Evolutionary conservation across 1,140 invertebrate species (phyloP), one percentile per base, ranked within the genome.

Genomic region (Phortica variegata): DNA sequence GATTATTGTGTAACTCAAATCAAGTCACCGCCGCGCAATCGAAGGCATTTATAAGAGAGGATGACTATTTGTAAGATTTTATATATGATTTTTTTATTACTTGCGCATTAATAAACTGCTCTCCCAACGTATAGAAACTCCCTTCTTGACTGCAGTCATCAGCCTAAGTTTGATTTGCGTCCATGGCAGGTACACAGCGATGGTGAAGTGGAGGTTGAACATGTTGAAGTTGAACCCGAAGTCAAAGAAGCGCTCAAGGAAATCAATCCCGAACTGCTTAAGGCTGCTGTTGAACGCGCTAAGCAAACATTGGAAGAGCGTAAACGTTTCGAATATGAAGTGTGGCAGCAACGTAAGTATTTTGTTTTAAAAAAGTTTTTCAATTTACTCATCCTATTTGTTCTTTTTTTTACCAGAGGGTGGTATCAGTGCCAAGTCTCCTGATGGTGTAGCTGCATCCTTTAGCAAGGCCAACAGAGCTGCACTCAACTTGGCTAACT

Each of bases 381-480:
- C 19, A 23, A 13, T 21, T 29, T 12, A 29, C 23, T 40, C 21
- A 40, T 29, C 3, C 12, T n/a, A 7, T 12, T 13, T 19, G 16
- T 42, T 41, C 2, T 19, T 7, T 46, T 54, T 42, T 48, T 46
- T 77, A 78, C 17, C 56, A 87, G 87, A 82, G 73, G 85, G 85
- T 52, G 86, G 85, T 58, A 84, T 88, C 1, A 90, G 93, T 74
- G 87, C 90, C 0, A 89, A 90, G 62, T 93, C 90, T 2, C 84
- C 91, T 3, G 81, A 85, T n/a, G 90, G 91, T 3, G 91, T 85
- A 0, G 89, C 89, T 12, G 91, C 89, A 1, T 91, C 90, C 7
- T 93, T 94, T 77, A 90, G 88, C 31, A 90, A 93, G 59, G 90
- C 91, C 2, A 94, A 90, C 66, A 82, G 85, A 65, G 85, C 90